Evolutionary conservation across 2,113 vertebrate species (phyloP).

Genomic region (Octodon degus): DNA sequence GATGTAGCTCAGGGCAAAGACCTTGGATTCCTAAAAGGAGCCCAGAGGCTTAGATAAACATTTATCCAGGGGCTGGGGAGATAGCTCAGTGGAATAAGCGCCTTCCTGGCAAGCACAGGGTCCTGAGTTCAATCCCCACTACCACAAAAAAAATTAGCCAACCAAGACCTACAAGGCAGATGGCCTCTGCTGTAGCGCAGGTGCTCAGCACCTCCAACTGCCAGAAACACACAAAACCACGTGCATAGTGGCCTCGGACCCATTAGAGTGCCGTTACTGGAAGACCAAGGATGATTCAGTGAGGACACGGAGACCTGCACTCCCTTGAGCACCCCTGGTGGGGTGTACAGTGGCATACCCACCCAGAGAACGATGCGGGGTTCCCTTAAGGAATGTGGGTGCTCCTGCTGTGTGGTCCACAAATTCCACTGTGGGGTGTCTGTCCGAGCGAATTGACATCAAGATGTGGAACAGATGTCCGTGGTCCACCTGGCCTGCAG

Average conservation of each 20-base stretch:
- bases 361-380: not conserved
- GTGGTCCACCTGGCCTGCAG: not conserved
- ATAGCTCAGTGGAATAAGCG: no score
- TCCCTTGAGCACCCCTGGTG: not conserved
- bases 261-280: not conserved
- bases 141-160: not conserved
- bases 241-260: not conserved
- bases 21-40: not conserved
- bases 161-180: not conserved
- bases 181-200: not conserved
- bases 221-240: not conserved
- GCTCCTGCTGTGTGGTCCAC: not conserved
- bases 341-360: not conserved
- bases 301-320: not conserved
- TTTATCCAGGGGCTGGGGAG: not conserved
- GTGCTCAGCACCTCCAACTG: not conserved
- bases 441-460: not conserved
- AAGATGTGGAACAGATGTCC: not conserved
- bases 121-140: no score
- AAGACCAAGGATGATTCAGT: not conserved
- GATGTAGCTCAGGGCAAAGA: not conserved
- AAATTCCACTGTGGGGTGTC: not conserved
- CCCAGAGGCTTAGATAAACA: not conserved
- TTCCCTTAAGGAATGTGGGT: not conserved
- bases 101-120: no score